These are phyloP conservation scores for Alloplasta piceator DNA, from an alignment of 2,888 invertebrate species.

Conservation along the genomic window DNA sequence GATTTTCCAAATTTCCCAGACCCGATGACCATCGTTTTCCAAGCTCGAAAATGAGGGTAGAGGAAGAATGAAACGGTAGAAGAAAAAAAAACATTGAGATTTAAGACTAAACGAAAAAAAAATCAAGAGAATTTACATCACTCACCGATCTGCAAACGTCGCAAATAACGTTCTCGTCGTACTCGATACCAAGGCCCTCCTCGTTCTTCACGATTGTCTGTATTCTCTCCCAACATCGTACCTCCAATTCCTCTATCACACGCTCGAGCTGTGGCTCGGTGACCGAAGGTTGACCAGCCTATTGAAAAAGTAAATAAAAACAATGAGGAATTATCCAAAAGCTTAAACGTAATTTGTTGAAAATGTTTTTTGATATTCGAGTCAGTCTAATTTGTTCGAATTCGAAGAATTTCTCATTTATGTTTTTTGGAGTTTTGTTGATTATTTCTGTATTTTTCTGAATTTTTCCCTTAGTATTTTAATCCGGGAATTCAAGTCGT, in stretches of 20 bases:
- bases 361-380: too few relatives aligned
- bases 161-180: constrained; percentile 99
- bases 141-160: constrained; percentile 97
- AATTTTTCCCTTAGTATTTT: too few relatives aligned
- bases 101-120: constrained; percentile 14
- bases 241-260: constrained; percentile 96
- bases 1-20: too few relatives aligned
- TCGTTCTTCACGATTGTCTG: constrained; percentile 95
- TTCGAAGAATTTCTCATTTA: too few relatives aligned
- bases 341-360: too few relatives aligned
- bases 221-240: constrained; percentile 96
- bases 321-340: not conserved
- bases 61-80: not conserved
- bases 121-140: constrained; percentile 67
- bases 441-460: too few relatives aligned
- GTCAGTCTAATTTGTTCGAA: too few relatives aligned
- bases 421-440: too few relatives aligned
- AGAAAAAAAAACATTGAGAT: constrained; percentile 3
- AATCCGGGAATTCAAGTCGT: too few relatives aligned
- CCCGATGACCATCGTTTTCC: too few relatives aligned
- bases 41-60: not conserved
- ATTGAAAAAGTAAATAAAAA: constrained; percentile 36
- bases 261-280: constrained; percentile 95
- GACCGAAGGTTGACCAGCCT: constrained; percentile 89
- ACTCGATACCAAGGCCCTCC: constrained; percentile 97